Evolutionary conservation across 1,140 invertebrate species (phyloP).

Genomic region (Marisa cornuarietis): DNA sequence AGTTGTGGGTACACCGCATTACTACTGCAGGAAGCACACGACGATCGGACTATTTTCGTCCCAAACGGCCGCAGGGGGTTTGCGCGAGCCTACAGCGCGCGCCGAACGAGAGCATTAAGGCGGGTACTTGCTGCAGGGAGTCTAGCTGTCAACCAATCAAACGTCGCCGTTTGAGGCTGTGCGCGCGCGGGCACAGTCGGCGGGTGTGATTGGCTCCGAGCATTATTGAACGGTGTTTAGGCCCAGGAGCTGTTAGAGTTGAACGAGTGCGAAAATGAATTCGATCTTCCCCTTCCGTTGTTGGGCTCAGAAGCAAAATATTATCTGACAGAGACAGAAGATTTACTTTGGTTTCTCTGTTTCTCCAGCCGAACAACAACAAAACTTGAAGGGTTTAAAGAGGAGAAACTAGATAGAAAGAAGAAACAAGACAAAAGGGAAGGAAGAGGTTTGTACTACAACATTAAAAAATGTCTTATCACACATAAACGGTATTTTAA

Average conservation of each 20-base stretch:
- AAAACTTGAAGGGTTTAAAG: no score
- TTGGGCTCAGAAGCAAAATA: neutral
- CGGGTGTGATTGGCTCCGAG: constrained; percentile 2
- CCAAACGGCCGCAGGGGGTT: neutral
- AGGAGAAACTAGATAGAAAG: no score
- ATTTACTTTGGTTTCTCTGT: no score
- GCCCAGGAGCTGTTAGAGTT: neutral
- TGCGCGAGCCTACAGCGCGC: neutral
- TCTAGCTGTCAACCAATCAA: constrained; percentile 1
- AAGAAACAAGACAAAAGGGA: no score
- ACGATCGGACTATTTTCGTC: constrained; percentile 5
- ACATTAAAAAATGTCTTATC: no score
- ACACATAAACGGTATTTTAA: no score
- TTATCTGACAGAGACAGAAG: no score
- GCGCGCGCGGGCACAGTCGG: neutral
- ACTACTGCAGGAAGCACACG: neutral
- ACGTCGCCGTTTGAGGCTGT: neutral
- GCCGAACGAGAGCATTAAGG: neutral
- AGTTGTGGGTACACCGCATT: no score
- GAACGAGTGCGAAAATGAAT: neutral
- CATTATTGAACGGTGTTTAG: neutral
- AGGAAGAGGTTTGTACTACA: no score
- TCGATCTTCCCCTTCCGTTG: neutral
- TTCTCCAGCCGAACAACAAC: no score
- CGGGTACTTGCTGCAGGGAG: constrained; percentile 3